Evolutionary conservation across 2,888 invertebrate species (phyloP).

Genomic region (Lasioglossum villosulum): DNA sequence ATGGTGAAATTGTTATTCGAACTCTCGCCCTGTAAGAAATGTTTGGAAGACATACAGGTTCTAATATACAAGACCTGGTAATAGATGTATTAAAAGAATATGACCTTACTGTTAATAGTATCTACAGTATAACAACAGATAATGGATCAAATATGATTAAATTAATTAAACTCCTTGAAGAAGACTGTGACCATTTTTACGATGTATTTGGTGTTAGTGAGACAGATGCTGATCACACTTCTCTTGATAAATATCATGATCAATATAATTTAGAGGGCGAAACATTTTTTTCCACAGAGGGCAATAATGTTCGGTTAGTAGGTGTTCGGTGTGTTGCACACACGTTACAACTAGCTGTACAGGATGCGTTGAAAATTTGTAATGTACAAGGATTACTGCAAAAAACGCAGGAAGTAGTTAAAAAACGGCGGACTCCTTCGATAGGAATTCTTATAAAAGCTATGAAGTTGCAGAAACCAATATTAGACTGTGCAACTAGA

Average conservation of each 20-base stretch:
- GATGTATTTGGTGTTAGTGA: not conserved
- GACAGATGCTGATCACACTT: not conserved
- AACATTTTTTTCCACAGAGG: not conserved
- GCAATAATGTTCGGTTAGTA: not conserved
- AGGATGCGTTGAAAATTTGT: not conserved
- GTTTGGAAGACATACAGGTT: not conserved
- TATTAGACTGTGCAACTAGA: not conserved
- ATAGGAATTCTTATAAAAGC: not conserved
- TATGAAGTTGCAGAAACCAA: not conserved
- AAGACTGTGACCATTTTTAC: not conserved
- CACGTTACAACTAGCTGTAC: not conserved
- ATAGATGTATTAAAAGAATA: not conserved
- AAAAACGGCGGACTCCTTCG: not conserved
- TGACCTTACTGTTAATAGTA: not conserved
- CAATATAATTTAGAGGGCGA: not conserved
- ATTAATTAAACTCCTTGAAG: not conserved
- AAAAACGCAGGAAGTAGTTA: not conserved
- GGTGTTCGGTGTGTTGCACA: not conserved
- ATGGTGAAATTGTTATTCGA: not conserved
- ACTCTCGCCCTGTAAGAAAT: not conserved
- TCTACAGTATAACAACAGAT: not conserved
- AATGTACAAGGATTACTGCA: not conserved
- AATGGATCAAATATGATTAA: conserved; percentile 7
- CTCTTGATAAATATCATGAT: not conserved
- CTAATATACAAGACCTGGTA: not conserved